Conservation (phyloP, 92 coral and sea anemone genomes). For the Palythoa grandis region DNA sequence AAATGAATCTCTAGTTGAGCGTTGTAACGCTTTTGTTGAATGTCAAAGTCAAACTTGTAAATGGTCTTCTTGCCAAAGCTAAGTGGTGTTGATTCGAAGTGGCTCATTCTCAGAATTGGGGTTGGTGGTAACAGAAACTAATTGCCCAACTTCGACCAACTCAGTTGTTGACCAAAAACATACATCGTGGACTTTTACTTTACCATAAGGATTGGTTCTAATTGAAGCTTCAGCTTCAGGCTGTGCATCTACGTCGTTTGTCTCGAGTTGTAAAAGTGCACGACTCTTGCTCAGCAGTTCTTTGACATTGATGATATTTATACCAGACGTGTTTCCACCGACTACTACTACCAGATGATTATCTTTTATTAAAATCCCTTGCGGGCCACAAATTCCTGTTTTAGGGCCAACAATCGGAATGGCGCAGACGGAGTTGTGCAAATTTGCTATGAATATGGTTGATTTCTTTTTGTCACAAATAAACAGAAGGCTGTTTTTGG, state of each 20-base stretch:
- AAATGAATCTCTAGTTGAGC: slow-evolving; percentile 45
- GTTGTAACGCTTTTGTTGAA: slow-evolving; percentile 32
- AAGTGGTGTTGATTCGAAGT: slow-evolving; percentile 35
- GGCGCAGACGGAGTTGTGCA: slow-evolving; percentile 58
- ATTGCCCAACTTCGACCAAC: slow-evolving; percentile 23
- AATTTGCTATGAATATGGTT: slow-evolving; percentile 62
- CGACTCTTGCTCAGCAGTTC: slow-evolving; percentile 50
- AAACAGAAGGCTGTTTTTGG: slow-evolving; percentile 52
- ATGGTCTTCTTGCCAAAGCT: slow-evolving; percentile 46
- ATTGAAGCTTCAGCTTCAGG: slow-evolving; percentile 21
- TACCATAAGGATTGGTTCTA: slow-evolving; percentile 22
- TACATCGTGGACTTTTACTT: slow-evolving; percentile 50
- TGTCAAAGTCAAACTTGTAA: slow-evolving; percentile 50
- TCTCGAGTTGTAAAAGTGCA: slow-evolving; percentile 48
- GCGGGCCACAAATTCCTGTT: slow-evolving; percentile 47
- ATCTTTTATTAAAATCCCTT: slow-evolving; percentile 38
- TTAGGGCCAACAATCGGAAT: slow-evolving; percentile 59
- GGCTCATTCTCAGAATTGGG: slow-evolving; percentile 46
- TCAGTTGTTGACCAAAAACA: slow-evolving; percentile 35
- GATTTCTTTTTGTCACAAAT: slow-evolving; percentile 57
- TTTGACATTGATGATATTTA: slow-evolving; percentile 49
- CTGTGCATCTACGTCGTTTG: slow-evolving; percentile 32
- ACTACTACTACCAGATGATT: slow-evolving; percentile 33
- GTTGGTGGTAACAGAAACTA: slow-evolving; percentile 50
- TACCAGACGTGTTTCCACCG: slow-evolving; percentile 32